Evolutionary conservation across 2,113 vertebrate species (phyloP), one percentile per base, ranked within the genome.

Genomic region (Corvus cornix): DNA sequence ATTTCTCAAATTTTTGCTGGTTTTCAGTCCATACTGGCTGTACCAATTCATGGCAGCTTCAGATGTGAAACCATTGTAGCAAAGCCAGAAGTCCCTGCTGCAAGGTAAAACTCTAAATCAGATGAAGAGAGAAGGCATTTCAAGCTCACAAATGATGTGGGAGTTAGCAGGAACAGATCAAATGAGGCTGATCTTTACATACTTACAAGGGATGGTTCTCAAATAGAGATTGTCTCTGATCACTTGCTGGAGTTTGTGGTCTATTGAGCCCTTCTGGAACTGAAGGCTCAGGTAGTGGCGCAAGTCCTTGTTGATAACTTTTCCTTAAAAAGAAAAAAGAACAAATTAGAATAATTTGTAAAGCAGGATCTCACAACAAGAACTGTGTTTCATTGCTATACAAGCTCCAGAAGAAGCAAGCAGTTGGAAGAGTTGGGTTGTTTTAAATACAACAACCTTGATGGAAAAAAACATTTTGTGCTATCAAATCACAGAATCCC

Each of bases 161-260:
- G 0, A 3, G 28, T 68, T 68, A 69, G 75, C 82, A 87, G 77
- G 79, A 80, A 62, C 66, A 74, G 56, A 85, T 35, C 55, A 18
- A 92, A 77, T 31, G 79, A 90, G 83, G 83, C 41, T 53, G 63
- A 72, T 62, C 19, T 66, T 74, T 74, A 95, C 73, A 75, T 98
- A 99, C 99, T 99, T 98, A 99, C 99, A 99, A 90, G 99, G 99
- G 95, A 99, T 99, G 88, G 99, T 99, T 97, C 99, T 98, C 96
- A 99, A 97, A 97, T 99, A 99, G 92, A 99, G 98, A 97, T 99
- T 99, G 98, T 99, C 99, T 97, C 99, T 98, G 98, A 99, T 99
- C 96, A 99, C 99, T 98, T 99, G 99, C 98, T 99, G 99, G 31
- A 99, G 98, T 96, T 99, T 99, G 91, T 99, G 99, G 97, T 99